Conservation (phyloP, 2,797 vertebrate species). For the Sebastes miniatus region DNA sequence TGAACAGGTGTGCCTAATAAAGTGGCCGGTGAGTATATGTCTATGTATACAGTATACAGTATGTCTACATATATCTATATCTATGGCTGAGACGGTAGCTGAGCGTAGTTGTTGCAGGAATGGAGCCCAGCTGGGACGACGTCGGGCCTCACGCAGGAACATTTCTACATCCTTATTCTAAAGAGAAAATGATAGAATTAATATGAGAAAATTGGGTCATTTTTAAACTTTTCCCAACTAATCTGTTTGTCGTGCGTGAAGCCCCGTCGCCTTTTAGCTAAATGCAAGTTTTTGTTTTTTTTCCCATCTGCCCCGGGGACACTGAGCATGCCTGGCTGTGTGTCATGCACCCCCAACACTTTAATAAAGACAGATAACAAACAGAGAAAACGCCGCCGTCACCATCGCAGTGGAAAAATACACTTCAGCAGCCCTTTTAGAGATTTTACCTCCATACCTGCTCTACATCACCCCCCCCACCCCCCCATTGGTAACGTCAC, state of each 20-base stretch:
- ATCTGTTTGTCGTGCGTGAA: not conserved
- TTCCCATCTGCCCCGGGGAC: not conserved
- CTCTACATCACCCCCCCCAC: not conserved
- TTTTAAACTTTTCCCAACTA: not conserved
- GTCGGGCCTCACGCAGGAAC: slow-evolving; percentile 18
- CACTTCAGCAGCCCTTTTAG: slow-evolving; percentile 16
- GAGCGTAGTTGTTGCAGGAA: too few species aligned
- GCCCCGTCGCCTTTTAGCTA: not conserved
- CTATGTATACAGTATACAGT: too few species aligned
- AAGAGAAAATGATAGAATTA: not conserved
- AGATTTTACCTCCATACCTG: not conserved
- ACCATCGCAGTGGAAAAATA: not conserved
- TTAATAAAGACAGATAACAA: slow-evolving; percentile 20
- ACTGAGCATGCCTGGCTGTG: slow-evolving; percentile 32
- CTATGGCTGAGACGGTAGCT: too few species aligned
- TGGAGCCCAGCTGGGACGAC: too few species aligned
- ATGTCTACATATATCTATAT: too few species aligned
- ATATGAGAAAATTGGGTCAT: not conserved
- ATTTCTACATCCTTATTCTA: not conserved
- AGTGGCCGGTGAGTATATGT: too few species aligned
- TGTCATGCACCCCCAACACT: slow-evolving; percentile 26
- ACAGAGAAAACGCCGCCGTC: not conserved
- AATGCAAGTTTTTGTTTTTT: not conserved
- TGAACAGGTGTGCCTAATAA: too few species aligned
- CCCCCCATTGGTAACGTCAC: slow-evolving; percentile 59